Evolutionary conservation across 1,140 invertebrate species (phyloP).

Genomic region (Drosophila micromelanica): DNA sequence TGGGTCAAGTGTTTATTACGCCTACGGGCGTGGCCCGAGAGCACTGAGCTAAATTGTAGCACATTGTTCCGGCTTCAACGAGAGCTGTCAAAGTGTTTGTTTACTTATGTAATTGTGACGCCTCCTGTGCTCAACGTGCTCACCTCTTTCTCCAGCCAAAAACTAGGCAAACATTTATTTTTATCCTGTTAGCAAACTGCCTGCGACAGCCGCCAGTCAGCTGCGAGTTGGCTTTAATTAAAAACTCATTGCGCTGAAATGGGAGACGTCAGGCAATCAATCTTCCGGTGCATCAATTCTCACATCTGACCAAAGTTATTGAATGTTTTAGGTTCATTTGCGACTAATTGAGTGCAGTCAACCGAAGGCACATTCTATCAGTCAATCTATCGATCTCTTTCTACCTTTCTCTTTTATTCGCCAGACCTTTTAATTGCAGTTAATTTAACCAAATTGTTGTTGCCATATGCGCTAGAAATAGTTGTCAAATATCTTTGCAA

Average conservation of each 20-base stretch:
- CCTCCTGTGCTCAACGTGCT: constrained; percentile 10
- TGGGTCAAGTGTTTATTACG: constrained; percentile 82
- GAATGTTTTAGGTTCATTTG: constrained; percentile 51
- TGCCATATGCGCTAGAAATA: constrained; percentile 46
- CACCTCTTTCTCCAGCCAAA: not conserved
- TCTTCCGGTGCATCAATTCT: constrained; percentile 35
- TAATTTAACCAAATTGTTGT: constrained; percentile 73
- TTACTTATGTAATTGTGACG: constrained; percentile 80
- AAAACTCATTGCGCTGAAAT: constrained; percentile 54
- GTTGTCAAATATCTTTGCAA: constrained; percentile 28
- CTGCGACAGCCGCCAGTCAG: constrained; percentile 10
- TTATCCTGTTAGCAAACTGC: not conserved
- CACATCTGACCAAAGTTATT: constrained; percentile 51
- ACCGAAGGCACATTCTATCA: constrained; percentile 14
- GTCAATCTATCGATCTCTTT: not conserved
- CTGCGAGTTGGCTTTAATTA: constrained; percentile 62
- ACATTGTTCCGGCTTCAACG: constrained; percentile 61
- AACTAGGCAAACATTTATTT: constrained; percentile 36
- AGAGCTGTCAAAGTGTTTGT: constrained; percentile 64
- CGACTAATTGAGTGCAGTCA: constrained; percentile 70
- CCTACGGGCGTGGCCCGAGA: constrained; percentile 65
- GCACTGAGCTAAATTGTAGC: constrained; percentile 66
- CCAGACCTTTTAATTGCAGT: constrained; percentile 59
- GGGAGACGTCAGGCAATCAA: constrained; percentile 33
- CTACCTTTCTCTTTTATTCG: constrained; percentile 9